These are phyloP conservation scores for Alitta virens DNA, from an alignment of 2,888 invertebrate genomes.

Conservation along the genomic window DNA sequence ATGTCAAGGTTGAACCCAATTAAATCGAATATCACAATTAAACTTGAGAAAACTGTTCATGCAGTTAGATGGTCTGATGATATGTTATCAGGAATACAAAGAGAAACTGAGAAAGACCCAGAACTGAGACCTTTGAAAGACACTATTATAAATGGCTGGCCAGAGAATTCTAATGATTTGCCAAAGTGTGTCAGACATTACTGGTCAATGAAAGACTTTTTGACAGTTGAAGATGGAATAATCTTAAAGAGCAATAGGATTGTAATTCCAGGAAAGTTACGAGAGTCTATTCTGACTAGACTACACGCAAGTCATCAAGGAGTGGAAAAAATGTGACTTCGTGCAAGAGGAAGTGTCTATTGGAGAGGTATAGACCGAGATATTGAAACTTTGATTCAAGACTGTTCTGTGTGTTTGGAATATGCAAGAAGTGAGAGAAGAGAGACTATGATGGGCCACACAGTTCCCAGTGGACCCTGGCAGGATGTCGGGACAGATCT, in stretches of 20 bases:
- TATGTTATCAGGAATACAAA: background rate
- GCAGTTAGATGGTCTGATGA: too few relatives aligned
- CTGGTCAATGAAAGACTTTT: background rate
- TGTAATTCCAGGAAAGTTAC: background rate
- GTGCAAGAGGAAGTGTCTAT: background rate
- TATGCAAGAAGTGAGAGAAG: background rate
- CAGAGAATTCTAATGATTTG: background rate
- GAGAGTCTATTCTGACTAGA: background rate
- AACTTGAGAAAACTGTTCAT: background rate
- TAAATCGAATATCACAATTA: background rate
- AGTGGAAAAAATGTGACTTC: background rate
- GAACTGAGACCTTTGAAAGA: background rate
- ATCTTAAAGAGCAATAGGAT: background rate
- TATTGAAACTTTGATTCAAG: background rate
- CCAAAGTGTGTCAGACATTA: background rate
- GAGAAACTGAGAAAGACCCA: background rate
- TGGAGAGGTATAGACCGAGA: background rate
- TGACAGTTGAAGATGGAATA: background rate
- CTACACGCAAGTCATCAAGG: slow-evolving; percentile 1
- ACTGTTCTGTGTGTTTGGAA: background rate
- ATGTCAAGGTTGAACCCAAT: background rate
- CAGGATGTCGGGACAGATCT: background rate
- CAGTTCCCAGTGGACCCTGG: background rate
- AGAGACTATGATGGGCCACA: background rate
- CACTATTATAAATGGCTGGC: background rate